Conservation (phyloP, 1,140 invertebrate genomes). For the Cydia pomonella region DNA sequence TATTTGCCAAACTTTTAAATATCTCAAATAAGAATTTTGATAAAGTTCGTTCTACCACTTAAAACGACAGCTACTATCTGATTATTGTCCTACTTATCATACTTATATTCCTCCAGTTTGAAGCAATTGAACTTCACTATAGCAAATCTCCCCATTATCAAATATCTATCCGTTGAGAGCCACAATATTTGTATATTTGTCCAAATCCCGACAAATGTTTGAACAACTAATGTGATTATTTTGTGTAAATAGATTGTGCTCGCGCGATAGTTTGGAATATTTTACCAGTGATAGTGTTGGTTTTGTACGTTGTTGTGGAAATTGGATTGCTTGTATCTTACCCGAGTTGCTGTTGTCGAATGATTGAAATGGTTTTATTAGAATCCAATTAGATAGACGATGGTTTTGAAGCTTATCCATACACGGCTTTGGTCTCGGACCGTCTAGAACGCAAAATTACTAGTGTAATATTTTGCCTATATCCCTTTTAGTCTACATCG, state of each 20-base stretch:
- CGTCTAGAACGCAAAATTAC: no score
- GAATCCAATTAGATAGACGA: background rate
- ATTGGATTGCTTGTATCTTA: conserved; percentile 18
- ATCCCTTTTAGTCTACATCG: no score
- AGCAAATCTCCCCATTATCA: conserved; percentile 41
- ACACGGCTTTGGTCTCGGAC: no score
- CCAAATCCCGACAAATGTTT: conserved; percentile 48
- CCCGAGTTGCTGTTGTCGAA: background rate
- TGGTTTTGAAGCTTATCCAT: background rate
- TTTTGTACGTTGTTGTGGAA: conserved; percentile 6
- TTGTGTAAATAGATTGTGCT: conserved; percentile 47
- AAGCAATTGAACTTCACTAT: background rate
- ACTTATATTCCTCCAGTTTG: background rate
- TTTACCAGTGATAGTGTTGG: conserved; percentile 26
- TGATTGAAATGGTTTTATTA: conserved; percentile 1
- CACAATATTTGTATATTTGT: conserved; percentile 40
- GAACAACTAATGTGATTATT: conserved; percentile 54
- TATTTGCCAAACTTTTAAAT: no score
- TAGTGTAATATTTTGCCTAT: no score
- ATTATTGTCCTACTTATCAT: background rate
- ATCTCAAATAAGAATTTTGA: no score
- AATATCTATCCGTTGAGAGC: conserved; percentile 38
- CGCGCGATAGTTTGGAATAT: conserved; percentile 27
- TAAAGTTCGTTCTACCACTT: background rate
- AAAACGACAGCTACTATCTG: background rate